phyloP scores from a whole-genome alignment of 1,140 invertebrate genomes.

The Caenorhabditis brenneri region DNA sequence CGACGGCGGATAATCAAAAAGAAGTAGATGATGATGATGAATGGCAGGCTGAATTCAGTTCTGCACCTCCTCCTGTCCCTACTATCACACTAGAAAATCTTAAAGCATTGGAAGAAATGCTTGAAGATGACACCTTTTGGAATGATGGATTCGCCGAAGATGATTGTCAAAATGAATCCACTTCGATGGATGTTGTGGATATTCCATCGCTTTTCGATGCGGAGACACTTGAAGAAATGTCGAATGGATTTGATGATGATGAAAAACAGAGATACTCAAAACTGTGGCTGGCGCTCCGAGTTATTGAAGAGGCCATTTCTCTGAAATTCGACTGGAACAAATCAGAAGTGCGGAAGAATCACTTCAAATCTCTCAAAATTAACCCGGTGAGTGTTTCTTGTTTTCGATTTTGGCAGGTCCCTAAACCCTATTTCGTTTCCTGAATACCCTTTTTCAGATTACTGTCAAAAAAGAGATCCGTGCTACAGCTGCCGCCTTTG shows the following conservation, averaged over 20 bases:
- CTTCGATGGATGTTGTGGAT: neutral
- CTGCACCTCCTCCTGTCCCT: neutral
- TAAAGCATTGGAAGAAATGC: neutral
- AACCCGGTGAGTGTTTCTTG: neutral
- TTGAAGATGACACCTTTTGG: neutral
- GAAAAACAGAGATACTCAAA: neutral
- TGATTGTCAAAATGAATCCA: neutral
- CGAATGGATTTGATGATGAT: neutral
- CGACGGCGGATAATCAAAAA: neutral
- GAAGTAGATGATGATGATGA: neutral
- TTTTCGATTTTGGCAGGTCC: neutral
- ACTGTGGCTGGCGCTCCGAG: neutral
- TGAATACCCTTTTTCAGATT: neutral
- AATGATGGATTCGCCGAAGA: slow-evolving; percentile 2
- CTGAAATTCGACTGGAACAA: slow-evolving; percentile 27
- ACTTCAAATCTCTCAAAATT: neutral
- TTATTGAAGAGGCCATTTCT: slow-evolving; percentile 2
- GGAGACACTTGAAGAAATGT: neutral
- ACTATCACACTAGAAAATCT: neutral
- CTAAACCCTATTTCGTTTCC: neutral
- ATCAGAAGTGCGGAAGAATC: neutral
- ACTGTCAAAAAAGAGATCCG: neutral
- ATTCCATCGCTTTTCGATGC: neutral
- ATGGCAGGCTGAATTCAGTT: slow-evolving; percentile 9
- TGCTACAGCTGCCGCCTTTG: neutral